Evolutionary conservation across 1,140 invertebrate genomes (phyloP).

Genomic region (Gryon sp.): DNA sequence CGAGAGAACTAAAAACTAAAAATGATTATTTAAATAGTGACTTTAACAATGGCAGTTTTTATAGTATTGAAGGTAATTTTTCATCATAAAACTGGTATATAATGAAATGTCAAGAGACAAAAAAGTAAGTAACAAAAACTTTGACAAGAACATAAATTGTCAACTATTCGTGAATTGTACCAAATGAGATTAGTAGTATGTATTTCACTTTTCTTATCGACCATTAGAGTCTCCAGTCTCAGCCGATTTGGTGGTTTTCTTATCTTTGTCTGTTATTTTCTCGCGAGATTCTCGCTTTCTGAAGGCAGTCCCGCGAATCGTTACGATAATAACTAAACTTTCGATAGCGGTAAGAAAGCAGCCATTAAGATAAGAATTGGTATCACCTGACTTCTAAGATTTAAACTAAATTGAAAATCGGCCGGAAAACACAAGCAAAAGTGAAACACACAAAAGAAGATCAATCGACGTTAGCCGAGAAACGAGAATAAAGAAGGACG

Average conservation of each 20-base stretch:
- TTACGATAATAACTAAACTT: slow-evolving; percentile 60
- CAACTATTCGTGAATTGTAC: slow-evolving; percentile 1
- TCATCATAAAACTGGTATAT: background rate
- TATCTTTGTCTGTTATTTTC: slow-evolving; percentile 59
- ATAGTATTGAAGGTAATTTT: too few relatives aligned
- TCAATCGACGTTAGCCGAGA: background rate
- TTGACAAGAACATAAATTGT: slow-evolving; percentile 3
- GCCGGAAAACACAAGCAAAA: slow-evolving; percentile 5
- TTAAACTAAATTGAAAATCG: slow-evolving; percentile 56
- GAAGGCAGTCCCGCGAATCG: slow-evolving; percentile 48
- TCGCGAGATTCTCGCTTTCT: slow-evolving; percentile 52
- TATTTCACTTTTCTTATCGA: slow-evolving; percentile 58
- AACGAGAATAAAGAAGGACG: slow-evolving; percentile 19
- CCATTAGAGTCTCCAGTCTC: slow-evolving; percentile 33
- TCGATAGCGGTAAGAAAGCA: slow-evolving; percentile 46
- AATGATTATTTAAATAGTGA: too few relatives aligned
- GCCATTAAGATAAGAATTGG: slow-evolving; percentile 52
- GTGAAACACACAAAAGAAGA: slow-evolving; percentile 31
- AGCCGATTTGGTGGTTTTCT: slow-evolving; percentile 38
- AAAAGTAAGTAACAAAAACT: too few relatives aligned
- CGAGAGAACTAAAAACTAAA: too few relatives aligned
- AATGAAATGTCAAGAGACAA: background rate
- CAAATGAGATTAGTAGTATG: slow-evolving; percentile 34
- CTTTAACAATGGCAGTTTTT: too few relatives aligned
- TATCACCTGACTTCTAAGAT: slow-evolving; percentile 51